Conservation (phyloP, 1,140 invertebrate genomes). For the Hyphantria cunea region DNA sequence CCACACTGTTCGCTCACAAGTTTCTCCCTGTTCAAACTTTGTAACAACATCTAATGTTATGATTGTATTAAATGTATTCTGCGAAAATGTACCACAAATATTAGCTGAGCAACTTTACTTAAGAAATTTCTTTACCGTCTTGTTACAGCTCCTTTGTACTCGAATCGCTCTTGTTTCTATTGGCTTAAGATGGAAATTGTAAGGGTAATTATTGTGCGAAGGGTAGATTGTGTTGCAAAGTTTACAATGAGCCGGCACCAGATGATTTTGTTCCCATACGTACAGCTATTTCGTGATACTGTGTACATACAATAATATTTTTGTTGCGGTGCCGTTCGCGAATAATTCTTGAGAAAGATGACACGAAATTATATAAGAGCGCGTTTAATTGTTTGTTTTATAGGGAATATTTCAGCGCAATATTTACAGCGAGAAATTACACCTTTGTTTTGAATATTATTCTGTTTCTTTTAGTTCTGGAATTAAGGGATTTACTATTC, state of each 20-base stretch:
- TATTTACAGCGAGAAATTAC: neutral
- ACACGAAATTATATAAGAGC: constrained; percentile 14
- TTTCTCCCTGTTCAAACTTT: constrained; percentile 34
- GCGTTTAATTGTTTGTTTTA: constrained; percentile 19
- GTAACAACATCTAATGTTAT: constrained; percentile 48
- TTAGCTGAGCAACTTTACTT: constrained; percentile 46
- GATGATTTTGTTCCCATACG: constrained; percentile 44
- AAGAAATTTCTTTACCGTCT: constrained; percentile 20
- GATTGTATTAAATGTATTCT: constrained; percentile 48
- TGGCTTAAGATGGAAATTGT: constrained; percentile 18
- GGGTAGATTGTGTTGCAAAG: constrained; percentile 26
- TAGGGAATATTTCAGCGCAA: constrained; percentile 7
- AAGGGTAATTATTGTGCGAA: neutral
- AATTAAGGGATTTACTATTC: too few relatives aligned
- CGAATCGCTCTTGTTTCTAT: constrained; percentile 9
- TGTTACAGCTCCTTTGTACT: neutral
- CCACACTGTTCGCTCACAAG: constrained; percentile 3
- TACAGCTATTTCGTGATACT: constrained; percentile 32
- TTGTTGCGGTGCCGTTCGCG: constrained; percentile 17
- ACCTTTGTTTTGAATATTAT: neutral
- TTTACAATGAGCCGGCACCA: constrained; percentile 36
- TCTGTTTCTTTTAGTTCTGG: neutral
- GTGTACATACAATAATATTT: constrained; percentile 40
- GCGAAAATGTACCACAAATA: constrained; percentile 46
- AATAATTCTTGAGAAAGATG: constrained; percentile 11